Percentiles rank a stretch among this genome's conserved stretches.
Conservation (phyloP, 2,888 invertebrate genomes). For the Melinaea menophilus region DNA sequence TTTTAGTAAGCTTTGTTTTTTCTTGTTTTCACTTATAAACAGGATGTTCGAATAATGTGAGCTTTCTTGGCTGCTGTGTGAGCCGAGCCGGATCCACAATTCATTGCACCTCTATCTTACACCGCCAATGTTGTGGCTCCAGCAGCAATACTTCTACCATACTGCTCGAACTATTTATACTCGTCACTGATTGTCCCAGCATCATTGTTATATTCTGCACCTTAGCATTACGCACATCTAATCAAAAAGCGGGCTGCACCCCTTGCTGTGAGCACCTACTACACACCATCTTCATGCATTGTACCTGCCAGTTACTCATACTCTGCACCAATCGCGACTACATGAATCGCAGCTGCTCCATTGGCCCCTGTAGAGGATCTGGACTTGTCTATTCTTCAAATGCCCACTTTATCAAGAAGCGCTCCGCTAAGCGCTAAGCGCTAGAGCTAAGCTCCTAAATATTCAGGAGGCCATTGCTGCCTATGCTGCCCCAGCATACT, state of each 20-base stretch:
- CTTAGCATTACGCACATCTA: conserved; percentile 48
- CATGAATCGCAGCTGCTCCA: conserved; percentile 38
- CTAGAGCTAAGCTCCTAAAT: no score
- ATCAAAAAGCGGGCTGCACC: conserved; percentile 47
- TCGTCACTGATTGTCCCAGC: conserved; percentile 58
- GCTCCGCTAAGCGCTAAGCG: conserved; percentile 18
- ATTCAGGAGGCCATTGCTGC: conserved; percentile 8
- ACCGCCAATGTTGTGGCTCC: conserved; percentile 45
- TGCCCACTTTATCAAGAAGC: conserved; percentile 53
- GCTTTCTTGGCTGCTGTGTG: conserved; percentile 76
- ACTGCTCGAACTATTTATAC: conserved; percentile 55
- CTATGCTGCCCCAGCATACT: conserved; percentile 43
- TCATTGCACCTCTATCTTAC: conserved; percentile 41
- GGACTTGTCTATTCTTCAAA: conserved; percentile 30
- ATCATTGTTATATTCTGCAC: conserved; percentile 47
- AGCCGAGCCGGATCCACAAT: conserved; percentile 53
- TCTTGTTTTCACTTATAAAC: conserved; percentile 31
- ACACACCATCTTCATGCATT: conserved; percentile 39
- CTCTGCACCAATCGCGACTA: conserved; percentile 44
- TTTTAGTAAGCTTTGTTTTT: conserved; percentile 3
- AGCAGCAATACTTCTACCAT: conserved; percentile 49
- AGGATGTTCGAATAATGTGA: conserved; percentile 75
- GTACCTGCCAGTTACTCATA: conserved; percentile 29
- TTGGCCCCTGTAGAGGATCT: conserved; percentile 41
- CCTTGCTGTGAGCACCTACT: conserved; percentile 35